phyloP scores from a whole-genome alignment of 64 coral and sea anemone species.

The Pocillopora verrucosa region DNA sequence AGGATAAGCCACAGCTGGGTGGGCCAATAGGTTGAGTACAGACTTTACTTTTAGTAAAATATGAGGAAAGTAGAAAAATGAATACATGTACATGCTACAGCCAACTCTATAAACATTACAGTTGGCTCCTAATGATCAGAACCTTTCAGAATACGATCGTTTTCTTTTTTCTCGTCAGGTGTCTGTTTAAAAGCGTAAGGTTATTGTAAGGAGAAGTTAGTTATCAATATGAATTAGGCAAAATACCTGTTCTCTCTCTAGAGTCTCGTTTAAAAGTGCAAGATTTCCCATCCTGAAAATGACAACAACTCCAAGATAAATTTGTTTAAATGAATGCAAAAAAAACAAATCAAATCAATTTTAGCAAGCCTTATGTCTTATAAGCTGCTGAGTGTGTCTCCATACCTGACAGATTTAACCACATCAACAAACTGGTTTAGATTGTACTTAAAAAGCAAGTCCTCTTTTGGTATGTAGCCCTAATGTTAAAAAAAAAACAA shows the following conservation, averaged over 20 bases:
- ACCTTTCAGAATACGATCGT: too few relatives aligned
- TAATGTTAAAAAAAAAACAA: not conserved
- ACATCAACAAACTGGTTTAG: constrained; percentile 87
- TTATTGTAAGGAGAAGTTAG: too few relatives aligned
- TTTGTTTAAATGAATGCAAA: not conserved
- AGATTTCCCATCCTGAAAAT: constrained; percentile 83
- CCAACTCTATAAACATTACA: too few relatives aligned
- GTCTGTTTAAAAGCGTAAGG: too few relatives aligned
- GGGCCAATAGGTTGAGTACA: too few relatives aligned
- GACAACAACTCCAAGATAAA: not conserved
- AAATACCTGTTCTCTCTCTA: constrained; percentile 89
- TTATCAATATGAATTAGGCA: not conserved
- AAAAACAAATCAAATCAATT: constrained; percentile 4
- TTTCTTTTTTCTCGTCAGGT: too few relatives aligned
- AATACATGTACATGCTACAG: too few relatives aligned
- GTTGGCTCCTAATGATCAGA: too few relatives aligned
- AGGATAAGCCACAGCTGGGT: too few relatives aligned
- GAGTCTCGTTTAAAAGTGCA: constrained; percentile 82
- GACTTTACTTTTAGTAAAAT: too few relatives aligned
- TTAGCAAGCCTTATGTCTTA: not conserved
- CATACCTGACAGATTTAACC: constrained; percentile 90
- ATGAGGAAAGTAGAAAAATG: too few relatives aligned
- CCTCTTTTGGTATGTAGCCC: constrained; percentile 79
- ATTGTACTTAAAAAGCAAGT: constrained; percentile 89
- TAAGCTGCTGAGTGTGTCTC: not conserved